phyloP scores from a whole-genome alignment of 2,113 vertebrate species.

The Egretta garzetta region DNA sequence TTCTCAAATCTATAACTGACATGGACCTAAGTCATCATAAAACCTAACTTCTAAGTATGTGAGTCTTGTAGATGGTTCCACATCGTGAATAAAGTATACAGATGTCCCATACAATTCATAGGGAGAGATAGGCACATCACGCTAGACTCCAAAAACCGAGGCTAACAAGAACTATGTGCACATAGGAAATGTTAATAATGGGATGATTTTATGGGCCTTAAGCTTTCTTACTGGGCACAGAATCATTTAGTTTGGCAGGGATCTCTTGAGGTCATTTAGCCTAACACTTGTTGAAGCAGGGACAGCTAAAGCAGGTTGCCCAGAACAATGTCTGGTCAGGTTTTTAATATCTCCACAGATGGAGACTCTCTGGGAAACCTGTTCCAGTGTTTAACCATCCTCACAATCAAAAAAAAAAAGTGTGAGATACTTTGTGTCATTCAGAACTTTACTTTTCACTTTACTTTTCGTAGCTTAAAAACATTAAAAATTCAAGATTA shows the following conservation, averaged over 20 bases:
- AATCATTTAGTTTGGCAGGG: background rate
- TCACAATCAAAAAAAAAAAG: background rate
- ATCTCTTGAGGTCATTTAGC: background rate
- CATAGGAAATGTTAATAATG: background rate
- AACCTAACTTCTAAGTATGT: background rate
- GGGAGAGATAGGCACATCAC: background rate
- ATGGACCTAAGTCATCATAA: background rate
- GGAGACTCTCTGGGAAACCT: background rate
- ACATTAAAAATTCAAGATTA: background rate
- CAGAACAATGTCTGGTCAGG: background rate
- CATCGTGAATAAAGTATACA: background rate
- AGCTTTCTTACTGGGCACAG: background rate
- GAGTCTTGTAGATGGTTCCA: background rate
- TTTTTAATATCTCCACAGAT: background rate
- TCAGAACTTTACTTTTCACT: background rate
- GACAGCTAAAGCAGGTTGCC: background rate
- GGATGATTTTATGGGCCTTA: background rate
- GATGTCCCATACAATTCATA: background rate
- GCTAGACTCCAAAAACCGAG: background rate
- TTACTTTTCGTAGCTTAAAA: background rate
- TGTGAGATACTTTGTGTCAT: background rate
- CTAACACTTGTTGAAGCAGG: background rate
- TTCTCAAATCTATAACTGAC: background rate
- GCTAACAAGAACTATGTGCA: background rate
- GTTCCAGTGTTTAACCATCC: background rate